These are phyloP conservation scores for Malacoctenus gilli DNA, from an alignment of 2,797 vertebrate genomes.

Conservation along the genomic window DNA sequence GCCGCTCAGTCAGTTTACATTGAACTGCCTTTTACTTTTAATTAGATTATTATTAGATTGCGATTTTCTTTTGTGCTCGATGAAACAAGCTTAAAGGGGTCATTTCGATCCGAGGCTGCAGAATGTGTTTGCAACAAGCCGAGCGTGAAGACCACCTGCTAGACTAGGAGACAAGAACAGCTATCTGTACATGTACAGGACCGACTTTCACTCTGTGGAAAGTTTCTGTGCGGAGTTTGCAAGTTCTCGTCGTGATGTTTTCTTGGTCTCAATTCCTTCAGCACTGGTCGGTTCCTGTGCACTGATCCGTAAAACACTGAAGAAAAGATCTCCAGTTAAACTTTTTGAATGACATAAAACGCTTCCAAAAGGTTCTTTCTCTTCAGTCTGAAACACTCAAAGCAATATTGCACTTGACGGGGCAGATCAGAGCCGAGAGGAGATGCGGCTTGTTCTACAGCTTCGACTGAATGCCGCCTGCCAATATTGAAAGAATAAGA, in stretches of 20 bases:
- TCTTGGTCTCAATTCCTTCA: background rate
- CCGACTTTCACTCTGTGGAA: background rate
- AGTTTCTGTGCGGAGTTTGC: background rate
- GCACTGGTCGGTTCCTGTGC: background rate
- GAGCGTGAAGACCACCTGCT: background rate
- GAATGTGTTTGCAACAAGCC: background rate
- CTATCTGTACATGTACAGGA: constrained; percentile 24
- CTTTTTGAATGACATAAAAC: constrained; percentile 2
- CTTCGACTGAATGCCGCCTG: constrained; percentile 2
- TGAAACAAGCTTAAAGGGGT: background rate
- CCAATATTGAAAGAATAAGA: background rate
- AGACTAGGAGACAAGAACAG: constrained; percentile 15
- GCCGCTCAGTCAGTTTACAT: background rate
- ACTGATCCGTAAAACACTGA: background rate
- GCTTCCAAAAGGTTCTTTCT: constrained; percentile 9
- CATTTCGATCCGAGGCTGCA: no score
- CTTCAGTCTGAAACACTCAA: constrained; percentile 7
- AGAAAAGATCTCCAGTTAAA: background rate
- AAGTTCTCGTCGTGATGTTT: constrained; percentile 3
- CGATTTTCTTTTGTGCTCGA: constrained; percentile 12
- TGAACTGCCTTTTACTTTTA: constrained; percentile 13
- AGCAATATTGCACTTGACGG: background rate
- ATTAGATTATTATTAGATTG: constrained; percentile 1
- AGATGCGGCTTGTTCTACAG: background rate
- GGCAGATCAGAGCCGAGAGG: background rate